Evolutionary conservation across 92 coral and sea anemone genomes (phyloP).

Genomic region (Virgularia gustaviana): DNA sequence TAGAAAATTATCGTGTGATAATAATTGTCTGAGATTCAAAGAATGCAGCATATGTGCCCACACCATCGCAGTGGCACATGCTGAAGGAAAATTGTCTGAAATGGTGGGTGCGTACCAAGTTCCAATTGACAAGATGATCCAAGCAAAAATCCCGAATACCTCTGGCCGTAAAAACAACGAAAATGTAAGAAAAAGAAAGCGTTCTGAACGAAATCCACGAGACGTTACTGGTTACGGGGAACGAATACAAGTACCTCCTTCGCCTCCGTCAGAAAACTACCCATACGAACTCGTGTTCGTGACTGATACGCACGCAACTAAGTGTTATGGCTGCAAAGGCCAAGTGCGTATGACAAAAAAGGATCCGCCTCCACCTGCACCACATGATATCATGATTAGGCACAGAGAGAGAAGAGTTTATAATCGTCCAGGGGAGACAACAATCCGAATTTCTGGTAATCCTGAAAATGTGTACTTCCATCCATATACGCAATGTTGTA

Average conservation of each 20-base stretch:
- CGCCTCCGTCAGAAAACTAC: constrained; percentile 16
- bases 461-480: constrained; percentile 56
- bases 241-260: constrained; percentile 7
- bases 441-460: constrained; percentile 26
- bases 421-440: constrained; percentile 49
- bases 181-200: constrained; percentile 12
- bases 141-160: constrained; percentile 28
- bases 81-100: constrained; percentile 15
- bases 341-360: constrained; percentile 41
- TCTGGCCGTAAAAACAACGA: constrained; percentile 46
- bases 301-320: constrained; percentile 43
- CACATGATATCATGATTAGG: constrained; percentile 49
- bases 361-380: constrained; percentile 57
- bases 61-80: constrained; percentile 42
- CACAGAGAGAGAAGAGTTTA: constrained; percentile 50
- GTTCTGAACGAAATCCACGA: constrained; percentile 16
- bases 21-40: constrained; percentile 45
- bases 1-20: constrained; percentile 37
- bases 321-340: constrained; percentile 56
- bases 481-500: constrained; percentile 37
- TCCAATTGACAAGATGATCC: constrained; percentile 25
- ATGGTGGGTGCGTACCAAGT: constrained; percentile 36
- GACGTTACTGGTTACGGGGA: constrained; percentile 37
- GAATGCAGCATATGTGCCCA: constrained; percentile 52
- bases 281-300: constrained; percentile 47